Evolutionary conservation across 2,888 invertebrate genomes (phyloP), one percentile per base, ranked within the genome.

Genomic region (Eupithecia vulgata): DNA sequence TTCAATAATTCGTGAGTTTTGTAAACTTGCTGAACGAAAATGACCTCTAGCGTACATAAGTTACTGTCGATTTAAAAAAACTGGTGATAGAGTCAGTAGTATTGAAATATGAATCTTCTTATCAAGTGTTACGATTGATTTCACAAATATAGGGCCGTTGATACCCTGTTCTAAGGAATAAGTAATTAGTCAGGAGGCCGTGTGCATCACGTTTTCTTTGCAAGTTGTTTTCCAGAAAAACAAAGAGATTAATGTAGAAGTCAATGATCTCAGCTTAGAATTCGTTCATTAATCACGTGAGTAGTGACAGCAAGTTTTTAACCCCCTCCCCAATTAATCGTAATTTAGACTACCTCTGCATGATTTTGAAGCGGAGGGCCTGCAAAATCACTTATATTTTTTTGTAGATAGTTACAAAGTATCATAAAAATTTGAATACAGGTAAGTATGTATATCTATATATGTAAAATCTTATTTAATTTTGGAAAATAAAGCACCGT

Each of bases 1-100:
- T 89, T 87, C 83, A 86, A 88, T 85, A 88, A 87, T 84, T 90
- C 88, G 87, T 88, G 89, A 89, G 87, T 83, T 82, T 79, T 74
- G 78, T 80, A 76, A 82, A 76, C 75, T 80, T 83, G 81, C 80
- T 79, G 76, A 45, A 76, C 70, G 37, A 68, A 75, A 70, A 67
- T 48, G 34, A 64, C 52, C 30, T 65, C 72, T 72, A 75, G 7
- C 6, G 7, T 1, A 35, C 3, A 40, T 37, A 5, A 65, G 25
- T 65, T 21, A 25, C 65, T 21, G 37, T 65, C 62, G n/a, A 37
- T 35, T 62, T 10, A 42, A 40, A 30, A 61, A 34, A 34, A 34
- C 13, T 17, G 34, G 17, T 61, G 15, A 34, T 34, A 17, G 30
- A 34, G 17, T 15, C 34, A 5, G 13, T 0, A 0, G 34, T 35